Base-by-base conservation (phyloP, 2,113 vertebrate species). In the Sphaerodactylus townsendi region DNA sequence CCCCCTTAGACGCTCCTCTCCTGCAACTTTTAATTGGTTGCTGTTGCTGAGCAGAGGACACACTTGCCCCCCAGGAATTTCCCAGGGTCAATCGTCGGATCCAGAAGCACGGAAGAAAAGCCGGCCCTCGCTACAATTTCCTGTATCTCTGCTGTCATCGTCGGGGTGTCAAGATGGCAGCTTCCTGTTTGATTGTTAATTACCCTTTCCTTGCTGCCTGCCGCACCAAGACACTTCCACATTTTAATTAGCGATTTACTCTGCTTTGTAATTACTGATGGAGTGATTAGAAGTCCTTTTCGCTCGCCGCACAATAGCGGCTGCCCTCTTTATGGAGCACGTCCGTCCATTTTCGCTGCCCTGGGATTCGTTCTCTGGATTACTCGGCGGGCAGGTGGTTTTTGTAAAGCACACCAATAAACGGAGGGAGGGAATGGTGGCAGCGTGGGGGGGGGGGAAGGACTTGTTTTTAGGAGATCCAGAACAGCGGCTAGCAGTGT, bases 211-310 rank as follows among this genome's bases (percentile, higher is more conserved):
- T 85, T 87, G 79, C 85, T 86, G 86, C 83, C 84, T 8, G 30
- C 39, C 50, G 41, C 0, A 44, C 53, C 66, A 88, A 91, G 70
- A 75, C 28, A 90, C 69, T 91, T 93, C 82, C 77, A 89, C 84
- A 83, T 87, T 93, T 90, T 89, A 92, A 93, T 92, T 92, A 90
- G 85, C 73, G 79, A 81, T 91, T 90, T 86, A 86, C 84, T 90
- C 75, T 85, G 90, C 76, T 89, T 93, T 90, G 76, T 87, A 93
- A 88, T 91, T 91, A 93, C 77, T 91, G 87, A 89, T 92, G 70
- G 81, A 90, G 35, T 81, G 79, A 93, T 91, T 92, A 91, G 88
- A 37, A 23, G 87, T 46, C 79, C 62, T 86, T 88, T 91, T 79
- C n/a, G 82, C 23, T 78, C 80, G 56, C 11, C 84, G 62, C 3